Conservation (phyloP, 2,888 invertebrate genomes). For the Diarsia dahlii region DNA sequence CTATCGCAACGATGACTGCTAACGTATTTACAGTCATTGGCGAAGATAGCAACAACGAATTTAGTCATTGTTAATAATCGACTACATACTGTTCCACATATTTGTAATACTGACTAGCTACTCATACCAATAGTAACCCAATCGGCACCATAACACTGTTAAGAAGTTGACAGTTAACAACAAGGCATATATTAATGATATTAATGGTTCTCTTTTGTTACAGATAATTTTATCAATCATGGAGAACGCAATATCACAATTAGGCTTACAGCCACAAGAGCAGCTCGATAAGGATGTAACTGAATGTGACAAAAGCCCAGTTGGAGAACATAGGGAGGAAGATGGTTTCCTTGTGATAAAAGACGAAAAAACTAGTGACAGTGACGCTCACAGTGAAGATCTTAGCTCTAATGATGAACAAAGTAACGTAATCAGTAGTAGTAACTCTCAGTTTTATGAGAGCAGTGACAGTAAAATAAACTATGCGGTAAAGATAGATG, state of each 20-base stretch:
- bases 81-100: slow-evolving; percentile 12
- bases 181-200: not conserved
- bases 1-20: slow-evolving; percentile 50
- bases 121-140: not conserved
- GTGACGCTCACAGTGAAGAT: slow-evolving; percentile 86
- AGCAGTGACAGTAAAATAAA: slow-evolving; percentile 88
- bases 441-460: slow-evolving; percentile 89
- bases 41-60: slow-evolving; percentile 44
- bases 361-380: slow-evolving; percentile 84
- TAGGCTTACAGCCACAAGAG: slow-evolving; percentile 57
- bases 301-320: slow-evolving; percentile 64
- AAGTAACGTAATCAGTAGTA: slow-evolving; percentile 81
- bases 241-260: slow-evolving; percentile 69
- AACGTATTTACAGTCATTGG: slow-evolving; percentile 52
- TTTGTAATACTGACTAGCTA: slow-evolving; percentile 12
- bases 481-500: slow-evolving; percentile 88
- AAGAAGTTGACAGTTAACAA: not conserved
- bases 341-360: slow-evolving; percentile 76
- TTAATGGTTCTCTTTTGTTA: slow-evolving; percentile 67
- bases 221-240: slow-evolving; percentile 74
- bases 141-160: not conserved
- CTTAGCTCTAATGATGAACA: slow-evolving; percentile 85
- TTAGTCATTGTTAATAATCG: slow-evolving; percentile 28
- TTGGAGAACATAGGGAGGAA: slow-evolving; percentile 69
- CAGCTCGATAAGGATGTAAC: slow-evolving; percentile 55